Evolutionary conservation across 1,140 invertebrate species (phyloP), one percentile per base, ranked within the genome.

Genomic region (Sitobion miscanthi): DNA sequence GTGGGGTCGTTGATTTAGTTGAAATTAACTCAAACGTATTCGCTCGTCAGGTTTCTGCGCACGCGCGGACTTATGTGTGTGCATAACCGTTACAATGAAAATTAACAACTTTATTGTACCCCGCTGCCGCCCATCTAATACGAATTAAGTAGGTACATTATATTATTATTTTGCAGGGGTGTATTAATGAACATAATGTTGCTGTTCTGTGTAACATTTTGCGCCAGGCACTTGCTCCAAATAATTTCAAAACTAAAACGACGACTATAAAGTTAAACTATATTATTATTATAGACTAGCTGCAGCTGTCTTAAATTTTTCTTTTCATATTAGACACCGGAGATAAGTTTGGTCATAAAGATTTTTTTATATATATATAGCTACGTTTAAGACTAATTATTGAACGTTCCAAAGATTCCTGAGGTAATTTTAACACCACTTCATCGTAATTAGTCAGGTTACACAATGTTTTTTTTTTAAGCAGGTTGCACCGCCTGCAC

Each of bases 101-200:
- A 52, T 88, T 49, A 88, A 88, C 35, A 88, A 88, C 30, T 54
- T 35, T 42, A 52, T 88, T 88, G 47, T 52, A 52, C n/a, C n/a
- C 54, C 49, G 21, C 8, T 30, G 45, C 21, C n/a, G 14, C 2
- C 9, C 7, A n/a, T 20, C 30, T 52, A 23, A 11, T 89, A 89
- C 20, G 38, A 89, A 54, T 54, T 35, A 89, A 38, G 49, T 25
- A 23, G n/a, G 54, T 52, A 42, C 8, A 54, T 52, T 42, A 9
- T 83, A 38, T 8, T 35, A 30, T 47, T 86, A 30, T 47, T 86
- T 49, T 47, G 11, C 11, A 8, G 45, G 23, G 25, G 42, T n/a
- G 14, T 14, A 17, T n/a, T 14, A n/a, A 69, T 14, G 62, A 45
- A 47, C 23, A 14, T 86, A 30, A 47, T 86, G 3, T 86, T 47